Percentiles rank a stretch among this genome's conserved stretches.
These are phyloP conservation scores for Teleiodes luculella DNA, from an alignment of 2,888 invertebrate species.

Conservation along the genomic window DNA sequence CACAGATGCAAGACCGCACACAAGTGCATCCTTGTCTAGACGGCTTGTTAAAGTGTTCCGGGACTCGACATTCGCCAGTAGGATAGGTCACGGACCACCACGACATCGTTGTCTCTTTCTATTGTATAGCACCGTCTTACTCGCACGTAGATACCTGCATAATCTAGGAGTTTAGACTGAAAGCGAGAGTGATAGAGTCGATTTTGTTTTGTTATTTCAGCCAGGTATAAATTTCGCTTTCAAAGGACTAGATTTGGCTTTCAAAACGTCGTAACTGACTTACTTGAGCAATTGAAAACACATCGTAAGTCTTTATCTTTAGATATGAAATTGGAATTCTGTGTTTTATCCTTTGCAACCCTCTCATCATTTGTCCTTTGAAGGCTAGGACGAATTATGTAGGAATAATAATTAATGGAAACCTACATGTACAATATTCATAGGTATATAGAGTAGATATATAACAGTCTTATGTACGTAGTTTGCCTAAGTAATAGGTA, in stretches of 20 bases:
- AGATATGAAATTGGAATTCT: neutral
- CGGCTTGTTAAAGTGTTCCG: slow-evolving; percentile 73
- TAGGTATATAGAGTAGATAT: neutral
- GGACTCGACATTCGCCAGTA: slow-evolving; percentile 76
- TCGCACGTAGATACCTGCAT: slow-evolving; percentile 26
- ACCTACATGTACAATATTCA: slow-evolving; percentile 38
- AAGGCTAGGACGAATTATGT: slow-evolving; percentile 73
- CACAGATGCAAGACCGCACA: slow-evolving; percentile 37
- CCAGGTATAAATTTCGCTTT: slow-evolving; percentile 76
- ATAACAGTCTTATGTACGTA: neutral
- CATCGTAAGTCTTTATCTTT: slow-evolving; percentile 19
- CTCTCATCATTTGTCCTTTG: slow-evolving; percentile 61
- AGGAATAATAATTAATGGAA: slow-evolving; percentile 77
- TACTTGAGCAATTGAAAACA: slow-evolving; percentile 20
- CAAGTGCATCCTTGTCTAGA: slow-evolving; percentile 59
- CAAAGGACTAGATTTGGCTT: slow-evolving; percentile 44
- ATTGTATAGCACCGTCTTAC: slow-evolving; percentile 37
- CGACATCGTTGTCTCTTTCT: slow-evolving; percentile 51
- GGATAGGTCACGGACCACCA: slow-evolving; percentile 77
- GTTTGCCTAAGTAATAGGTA: slow-evolving; percentile 4
- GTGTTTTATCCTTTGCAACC: slow-evolving; percentile 55
- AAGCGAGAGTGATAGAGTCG: slow-evolving; percentile 12
- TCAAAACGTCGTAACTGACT: slow-evolving; percentile 42
- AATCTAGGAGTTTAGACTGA: slow-evolving; percentile 4
- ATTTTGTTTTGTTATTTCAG: slow-evolving; percentile 18